These are phyloP conservation scores for Pungitius pungitius DNA, from an alignment of 2,113 vertebrate species.

Conservation along the genomic window DNA sequence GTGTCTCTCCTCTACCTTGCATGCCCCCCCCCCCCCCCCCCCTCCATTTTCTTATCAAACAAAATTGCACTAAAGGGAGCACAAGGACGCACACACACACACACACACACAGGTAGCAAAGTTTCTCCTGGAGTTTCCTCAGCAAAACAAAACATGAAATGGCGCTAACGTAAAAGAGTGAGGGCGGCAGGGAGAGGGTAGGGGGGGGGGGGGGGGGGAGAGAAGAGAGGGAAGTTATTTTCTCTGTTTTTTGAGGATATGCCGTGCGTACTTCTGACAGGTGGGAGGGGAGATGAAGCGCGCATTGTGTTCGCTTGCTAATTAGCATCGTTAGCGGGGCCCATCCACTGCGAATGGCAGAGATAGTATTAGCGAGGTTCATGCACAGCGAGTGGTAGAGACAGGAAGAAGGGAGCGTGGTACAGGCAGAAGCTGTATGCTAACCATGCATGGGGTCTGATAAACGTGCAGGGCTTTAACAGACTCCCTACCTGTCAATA, in stretches of 20 bases:
- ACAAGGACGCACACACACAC: slow-evolving; percentile 13
- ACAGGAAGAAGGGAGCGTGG: slow-evolving; percentile 53
- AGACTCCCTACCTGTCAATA: slow-evolving; percentile 62
- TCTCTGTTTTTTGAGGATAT: slow-evolving; percentile 67
- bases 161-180: slow-evolving; percentile 42
- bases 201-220: slow-evolving; percentile 23
- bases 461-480: slow-evolving; percentile 75
- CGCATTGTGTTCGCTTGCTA: slow-evolving; percentile 77
- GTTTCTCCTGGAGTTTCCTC: slow-evolving; percentile 71
- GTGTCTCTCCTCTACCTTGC: slow-evolving; percentile 17
- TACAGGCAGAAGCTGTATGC: slow-evolving; percentile 56
- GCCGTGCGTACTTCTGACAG: slow-evolving; percentile 72
- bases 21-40: background rate
- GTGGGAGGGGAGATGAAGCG: slow-evolving; percentile 79
- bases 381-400: slow-evolving; percentile 67
- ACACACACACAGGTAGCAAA: slow-evolving; percentile 62
- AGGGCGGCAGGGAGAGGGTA: slow-evolving; percentile 39
- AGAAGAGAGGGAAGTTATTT: slow-evolving; percentile 73
- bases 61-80: slow-evolving; percentile 38
- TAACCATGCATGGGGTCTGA: slow-evolving; percentile 73
- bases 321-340: slow-evolving; percentile 81
- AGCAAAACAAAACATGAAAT: slow-evolving; percentile 76
- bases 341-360: slow-evolving; percentile 69
- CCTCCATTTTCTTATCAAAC: slow-evolving; percentile 51
- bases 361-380: slow-evolving; percentile 70